These are phyloP conservation scores for Calephelis perditalis DNA, from an alignment of 2,888 invertebrate species.

Conservation along the genomic window DNA sequence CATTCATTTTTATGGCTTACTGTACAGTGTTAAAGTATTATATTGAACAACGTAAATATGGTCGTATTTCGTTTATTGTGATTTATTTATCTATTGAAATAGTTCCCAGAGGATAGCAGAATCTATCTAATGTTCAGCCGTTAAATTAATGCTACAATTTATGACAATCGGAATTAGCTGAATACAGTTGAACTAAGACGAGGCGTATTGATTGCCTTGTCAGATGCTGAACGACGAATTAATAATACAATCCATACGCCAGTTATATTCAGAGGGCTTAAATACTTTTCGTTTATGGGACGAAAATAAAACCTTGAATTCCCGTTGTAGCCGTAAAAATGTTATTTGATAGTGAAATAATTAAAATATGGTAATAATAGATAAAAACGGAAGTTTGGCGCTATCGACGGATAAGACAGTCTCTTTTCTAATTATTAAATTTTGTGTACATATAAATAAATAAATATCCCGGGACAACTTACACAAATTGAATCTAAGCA, in stretches of 20 bases:
- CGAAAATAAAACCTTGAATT: too few relatives aligned
- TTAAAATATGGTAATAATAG: too few relatives aligned
- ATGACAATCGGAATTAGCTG: slow-evolving; percentile 68
- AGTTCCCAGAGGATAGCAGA: slow-evolving; percentile 75
- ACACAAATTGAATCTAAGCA: too few relatives aligned
- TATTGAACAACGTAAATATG: not conserved
- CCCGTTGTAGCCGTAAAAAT: too few relatives aligned
- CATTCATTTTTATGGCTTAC: slow-evolving; percentile 2
- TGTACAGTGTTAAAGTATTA: not conserved
- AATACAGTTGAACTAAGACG: slow-evolving; percentile 39
- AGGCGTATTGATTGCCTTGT: slow-evolving; percentile 40
- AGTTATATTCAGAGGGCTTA: too few relatives aligned
- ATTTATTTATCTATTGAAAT: slow-evolving; percentile 45
- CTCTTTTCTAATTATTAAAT: too few relatives aligned
- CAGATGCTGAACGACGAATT: slow-evolving; percentile 2
- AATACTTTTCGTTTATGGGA: too few relatives aligned
- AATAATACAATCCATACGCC: not conserved
- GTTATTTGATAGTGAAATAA: too few relatives aligned
- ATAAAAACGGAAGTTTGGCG: too few relatives aligned
- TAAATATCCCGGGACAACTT: too few relatives aligned
- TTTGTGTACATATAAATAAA: too few relatives aligned
- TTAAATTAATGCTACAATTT: slow-evolving; percentile 76
- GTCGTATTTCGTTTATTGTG: slow-evolving; percentile 11
- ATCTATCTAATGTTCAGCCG: slow-evolving; percentile 69
- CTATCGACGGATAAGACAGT: too few relatives aligned